A percentile compares a stretch with the other conserved stretches of the same genome.
Evolutionary conservation across 2,113 vertebrate genomes (phyloP).

Genomic region (Dissostichus mawsoni): DNA sequence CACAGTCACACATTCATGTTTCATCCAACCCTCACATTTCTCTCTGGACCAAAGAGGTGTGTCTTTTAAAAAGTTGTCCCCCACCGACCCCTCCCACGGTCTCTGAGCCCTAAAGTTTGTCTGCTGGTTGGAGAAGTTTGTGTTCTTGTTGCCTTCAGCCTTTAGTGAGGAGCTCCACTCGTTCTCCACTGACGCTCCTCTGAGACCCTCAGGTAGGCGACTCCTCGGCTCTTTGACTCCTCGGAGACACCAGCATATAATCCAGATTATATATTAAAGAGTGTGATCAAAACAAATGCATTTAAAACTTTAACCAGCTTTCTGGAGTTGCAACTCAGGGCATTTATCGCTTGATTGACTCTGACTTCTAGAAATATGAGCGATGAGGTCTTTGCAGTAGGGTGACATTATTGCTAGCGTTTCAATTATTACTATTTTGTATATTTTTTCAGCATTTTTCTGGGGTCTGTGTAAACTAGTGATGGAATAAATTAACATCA

Average conservation of each 20-base stretch:
- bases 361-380: constrained; percentile 7
- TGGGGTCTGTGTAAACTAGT: background rate
- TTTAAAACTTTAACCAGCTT: background rate
- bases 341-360: constrained; percentile 3
- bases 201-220: constrained; percentile 67
- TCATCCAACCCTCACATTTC: background rate
- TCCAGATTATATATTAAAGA: background rate
- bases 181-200: background rate
- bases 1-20: background rate
- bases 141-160: constrained; percentile 47
- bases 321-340: background rate
- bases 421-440: background rate
- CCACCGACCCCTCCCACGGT: constrained; percentile 74
- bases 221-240: constrained; percentile 7
- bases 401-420: background rate
- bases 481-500: background rate
- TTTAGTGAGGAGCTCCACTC: constrained; percentile 17
- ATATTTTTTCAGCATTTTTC: background rate
- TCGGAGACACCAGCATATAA: background rate
- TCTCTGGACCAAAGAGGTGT: constrained; percentile 75
- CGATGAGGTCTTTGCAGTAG: constrained; percentile 9
- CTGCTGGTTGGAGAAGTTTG: constrained; percentile 65
- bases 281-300: background rate
- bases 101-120: constrained; percentile 70
- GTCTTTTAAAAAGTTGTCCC: constrained; percentile 66